A percentile compares a stretch with the other conserved stretches of the same genome.
These are phyloP conservation scores for Rhyacichthys aspro DNA, from an alignment of 2,797 vertebrate species.

Conservation along the genomic window DNA sequence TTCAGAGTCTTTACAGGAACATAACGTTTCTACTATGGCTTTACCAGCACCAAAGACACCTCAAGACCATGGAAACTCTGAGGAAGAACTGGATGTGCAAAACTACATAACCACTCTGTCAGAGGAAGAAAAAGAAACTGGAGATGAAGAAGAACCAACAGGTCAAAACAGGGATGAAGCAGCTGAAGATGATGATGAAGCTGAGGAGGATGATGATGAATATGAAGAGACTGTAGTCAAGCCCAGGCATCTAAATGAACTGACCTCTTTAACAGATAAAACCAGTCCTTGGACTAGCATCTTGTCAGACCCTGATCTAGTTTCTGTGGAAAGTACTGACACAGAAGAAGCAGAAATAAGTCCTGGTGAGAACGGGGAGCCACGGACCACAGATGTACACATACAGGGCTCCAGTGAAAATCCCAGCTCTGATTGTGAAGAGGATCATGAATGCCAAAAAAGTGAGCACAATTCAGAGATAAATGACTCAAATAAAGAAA, in stretches of 20 bases:
- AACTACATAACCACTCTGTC: constrained; percentile 4
- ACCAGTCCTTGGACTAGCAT: constrained; percentile 96
- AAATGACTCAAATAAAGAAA: constrained; percentile 36
- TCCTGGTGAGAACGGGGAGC: constrained; percentile 19
- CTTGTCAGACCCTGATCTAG: constrained; percentile 81
- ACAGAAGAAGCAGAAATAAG: constrained; percentile 35
- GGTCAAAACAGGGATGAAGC: constrained; percentile 15
- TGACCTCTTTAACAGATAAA: constrained; percentile 87
- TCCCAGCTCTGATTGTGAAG: background rate
- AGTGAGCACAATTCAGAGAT: constrained; percentile 25
- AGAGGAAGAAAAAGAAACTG: constrained; percentile 33
- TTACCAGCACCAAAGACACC: constrained; percentile 32
- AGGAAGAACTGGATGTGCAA: constrained; percentile 23
- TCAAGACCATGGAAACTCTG: constrained; percentile 33
- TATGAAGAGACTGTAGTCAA: constrained; percentile 90
- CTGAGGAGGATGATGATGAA: constrained; percentile 77
- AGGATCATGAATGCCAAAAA: constrained; percentile 15
- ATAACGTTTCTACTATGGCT: constrained; percentile 23
- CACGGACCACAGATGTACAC: constrained; percentile 3
- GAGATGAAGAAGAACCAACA: constrained; percentile 28
- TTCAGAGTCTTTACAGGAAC: constrained; percentile 11
- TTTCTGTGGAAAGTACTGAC: constrained; percentile 59
- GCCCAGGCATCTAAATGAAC: constrained; percentile 88
- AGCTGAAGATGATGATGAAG: constrained; percentile 24
- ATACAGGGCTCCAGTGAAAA: constrained; percentile 3